A percentile compares a stretch with the other conserved stretches of the same genome.
phyloP scores from a whole-genome alignment of 2,113 vertebrate genomes.

The Eurypyga helias region DNA sequence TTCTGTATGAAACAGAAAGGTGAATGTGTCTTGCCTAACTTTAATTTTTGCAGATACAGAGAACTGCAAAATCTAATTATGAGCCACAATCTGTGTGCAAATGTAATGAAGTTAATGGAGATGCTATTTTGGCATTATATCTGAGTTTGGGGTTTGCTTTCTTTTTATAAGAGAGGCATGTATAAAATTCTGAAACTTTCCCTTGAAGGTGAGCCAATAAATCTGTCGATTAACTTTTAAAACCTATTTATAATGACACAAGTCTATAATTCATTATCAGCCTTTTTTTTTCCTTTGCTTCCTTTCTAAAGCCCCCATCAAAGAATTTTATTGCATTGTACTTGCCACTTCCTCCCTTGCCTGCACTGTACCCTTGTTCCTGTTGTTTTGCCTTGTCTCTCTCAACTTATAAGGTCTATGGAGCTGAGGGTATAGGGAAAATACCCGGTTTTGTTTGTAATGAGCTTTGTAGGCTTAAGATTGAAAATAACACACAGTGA shows the following conservation, averaged over 20 bases:
- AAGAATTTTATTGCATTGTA: background rate
- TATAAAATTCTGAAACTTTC: constrained; percentile 13
- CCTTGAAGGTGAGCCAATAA: background rate
- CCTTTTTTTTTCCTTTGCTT: background rate
- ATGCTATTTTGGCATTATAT: background rate
- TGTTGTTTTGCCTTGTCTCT: background rate
- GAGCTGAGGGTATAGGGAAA: background rate
- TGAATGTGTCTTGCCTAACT: background rate
- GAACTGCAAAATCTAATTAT: background rate
- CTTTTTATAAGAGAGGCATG: background rate
- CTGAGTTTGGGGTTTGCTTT: background rate
- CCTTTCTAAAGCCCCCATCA: background rate
- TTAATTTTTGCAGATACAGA: background rate
- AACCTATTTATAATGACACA: background rate
- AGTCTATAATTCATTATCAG: background rate
- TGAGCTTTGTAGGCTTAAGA: background rate
- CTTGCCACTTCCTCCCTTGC: background rate
- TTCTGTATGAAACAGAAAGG: background rate
- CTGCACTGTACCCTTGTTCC: background rate
- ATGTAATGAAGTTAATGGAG: background rate
- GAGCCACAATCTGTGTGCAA: background rate
- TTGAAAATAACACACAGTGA: background rate
- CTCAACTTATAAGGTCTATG: background rate
- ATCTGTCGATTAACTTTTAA: background rate
- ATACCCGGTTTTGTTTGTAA: background rate